phyloP scores from a whole-genome alignment of 1,140 invertebrate species.

The Mercenaria mercenaria region DNA sequence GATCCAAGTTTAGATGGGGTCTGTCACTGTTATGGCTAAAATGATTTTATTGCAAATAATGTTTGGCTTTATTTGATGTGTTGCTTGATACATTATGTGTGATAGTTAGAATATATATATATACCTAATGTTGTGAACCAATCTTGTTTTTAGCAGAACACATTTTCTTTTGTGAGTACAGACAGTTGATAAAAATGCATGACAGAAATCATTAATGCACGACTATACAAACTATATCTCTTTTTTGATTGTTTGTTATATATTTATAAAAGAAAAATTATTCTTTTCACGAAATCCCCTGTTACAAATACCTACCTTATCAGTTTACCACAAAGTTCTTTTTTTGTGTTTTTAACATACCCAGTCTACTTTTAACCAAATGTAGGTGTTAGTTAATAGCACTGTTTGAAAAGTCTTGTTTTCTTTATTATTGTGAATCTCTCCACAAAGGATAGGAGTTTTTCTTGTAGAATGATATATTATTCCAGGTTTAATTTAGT shows the following conservation, averaged over 20 bases:
- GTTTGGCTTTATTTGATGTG: not conserved
- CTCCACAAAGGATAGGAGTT: no score
- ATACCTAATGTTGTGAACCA: not conserved
- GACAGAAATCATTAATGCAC: constrained; percentile 42
- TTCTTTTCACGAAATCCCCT: not conserved
- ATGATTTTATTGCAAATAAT: not conserved
- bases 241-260: constrained; percentile 15
- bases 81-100: not conserved
- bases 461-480: no score
- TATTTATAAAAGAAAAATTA: not conserved
- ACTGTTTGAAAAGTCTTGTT: not conserved
- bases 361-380: not conserved
- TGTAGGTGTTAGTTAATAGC: not conserved
- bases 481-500: no score
- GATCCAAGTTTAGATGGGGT: no score
- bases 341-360: constrained; percentile 4
- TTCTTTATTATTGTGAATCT: no score
- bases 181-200: constrained; percentile 41
- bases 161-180: constrained; percentile 66
- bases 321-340: no score
- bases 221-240: constrained; percentile 34
- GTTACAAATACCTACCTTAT: not conserved
- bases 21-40: no score
- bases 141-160: constrained; percentile 50
- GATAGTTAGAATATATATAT: not conserved